phyloP scores from a whole-genome alignment of 2,888 invertebrate species.

The Scelioninae gen. 1 region DNA sequence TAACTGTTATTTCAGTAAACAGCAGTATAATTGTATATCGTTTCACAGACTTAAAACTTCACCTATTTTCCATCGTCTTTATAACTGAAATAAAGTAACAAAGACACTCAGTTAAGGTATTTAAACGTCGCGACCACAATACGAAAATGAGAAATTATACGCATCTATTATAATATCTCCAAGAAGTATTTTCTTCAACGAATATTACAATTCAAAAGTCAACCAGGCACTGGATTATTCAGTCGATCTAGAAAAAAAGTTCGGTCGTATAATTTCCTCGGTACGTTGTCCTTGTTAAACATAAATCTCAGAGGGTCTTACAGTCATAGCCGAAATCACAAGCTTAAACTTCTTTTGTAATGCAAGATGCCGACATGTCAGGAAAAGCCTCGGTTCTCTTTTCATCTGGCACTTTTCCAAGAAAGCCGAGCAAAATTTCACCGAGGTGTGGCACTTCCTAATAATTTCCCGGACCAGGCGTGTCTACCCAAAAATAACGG shows the following conservation, averaged over 20 bases:
- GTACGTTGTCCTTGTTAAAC: constrained; percentile 26
- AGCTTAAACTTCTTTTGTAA: constrained; percentile 21
- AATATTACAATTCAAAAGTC: constrained; percentile 39
- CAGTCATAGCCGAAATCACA: constrained; percentile 16
- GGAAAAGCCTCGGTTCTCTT: constrained; percentile 48
- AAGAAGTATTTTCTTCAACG: constrained; percentile 42
- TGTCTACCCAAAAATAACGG: too few relatives aligned
- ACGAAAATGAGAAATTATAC: constrained; percentile 35
- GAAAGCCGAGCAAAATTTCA: too few relatives aligned
- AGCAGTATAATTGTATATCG: too few relatives aligned
- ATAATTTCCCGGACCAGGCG: too few relatives aligned
- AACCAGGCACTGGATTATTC: constrained; percentile 16
- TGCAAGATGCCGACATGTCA: constrained; percentile 9
- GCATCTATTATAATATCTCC: constrained; percentile 23
- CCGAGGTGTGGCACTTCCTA: too few relatives aligned
- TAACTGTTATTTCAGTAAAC: too few relatives aligned
- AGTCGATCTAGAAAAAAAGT: constrained; percentile 32
- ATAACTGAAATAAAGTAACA: too few relatives aligned
- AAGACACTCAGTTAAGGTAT: constrained; percentile 71
- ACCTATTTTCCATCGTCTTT: too few relatives aligned
- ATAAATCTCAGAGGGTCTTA: constrained; percentile 28
- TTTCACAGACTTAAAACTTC: too few relatives aligned
- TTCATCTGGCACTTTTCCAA: too few relatives aligned
- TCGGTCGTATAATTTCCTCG: constrained; percentile 36
- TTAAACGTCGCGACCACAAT: constrained; percentile 24